phyloP scores from a whole-genome alignment of 2,888 invertebrate species.

The Drosophila paranaensis region DNA sequence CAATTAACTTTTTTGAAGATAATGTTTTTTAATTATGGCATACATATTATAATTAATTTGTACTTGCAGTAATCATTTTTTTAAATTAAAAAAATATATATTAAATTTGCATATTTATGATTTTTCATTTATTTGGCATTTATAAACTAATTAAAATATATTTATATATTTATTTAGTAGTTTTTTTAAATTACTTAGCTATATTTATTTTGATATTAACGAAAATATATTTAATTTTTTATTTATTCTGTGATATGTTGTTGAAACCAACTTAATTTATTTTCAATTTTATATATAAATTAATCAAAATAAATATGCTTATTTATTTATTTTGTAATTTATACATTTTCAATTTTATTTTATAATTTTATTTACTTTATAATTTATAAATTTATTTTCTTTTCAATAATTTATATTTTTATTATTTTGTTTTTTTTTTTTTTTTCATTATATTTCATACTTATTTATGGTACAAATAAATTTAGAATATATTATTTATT shows the following conservation, averaged over 20 bases:
- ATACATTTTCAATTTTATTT: no score
- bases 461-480: no score
- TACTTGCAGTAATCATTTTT: neutral
- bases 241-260: no score
- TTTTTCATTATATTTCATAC: neutral
- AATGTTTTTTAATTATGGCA: constrained; percentile 6
- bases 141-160: neutral
- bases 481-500: neutral
- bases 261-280: no score
- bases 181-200: no score
- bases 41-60: constrained; percentile 1
- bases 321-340: neutral
- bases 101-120: neutral
- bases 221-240: neutral
- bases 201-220: neutral
- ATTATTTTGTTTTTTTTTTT: neutral
- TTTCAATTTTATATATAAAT: no score
- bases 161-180: neutral
- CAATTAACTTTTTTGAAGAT: neutral
- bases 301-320: no score
- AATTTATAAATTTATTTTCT: neutral
- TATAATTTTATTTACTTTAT: neutral
- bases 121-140: neutral
- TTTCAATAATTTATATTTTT: neutral
- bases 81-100: neutral